Percentiles rank a stretch among this genome's conserved stretches.
These are phyloP conservation scores for Eulemur rufifrons DNA, from an alignment of 2,113 vertebrate genomes.

Conservation along the genomic window DNA sequence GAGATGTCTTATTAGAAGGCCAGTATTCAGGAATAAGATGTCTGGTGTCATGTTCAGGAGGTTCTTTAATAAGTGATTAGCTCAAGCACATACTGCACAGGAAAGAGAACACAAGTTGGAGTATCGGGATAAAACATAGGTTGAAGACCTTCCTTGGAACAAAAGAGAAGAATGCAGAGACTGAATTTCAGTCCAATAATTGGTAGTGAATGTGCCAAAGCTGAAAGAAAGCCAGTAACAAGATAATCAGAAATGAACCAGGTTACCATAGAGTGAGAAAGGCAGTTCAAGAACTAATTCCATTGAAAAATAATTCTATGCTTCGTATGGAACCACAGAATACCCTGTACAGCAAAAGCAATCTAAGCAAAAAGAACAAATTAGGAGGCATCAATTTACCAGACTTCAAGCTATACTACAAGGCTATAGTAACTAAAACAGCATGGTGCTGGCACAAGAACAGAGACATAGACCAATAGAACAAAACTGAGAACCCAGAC, in stretches of 20 bases:
- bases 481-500: no score
- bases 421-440: no score
- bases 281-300: background rate
- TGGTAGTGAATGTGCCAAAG: background rate
- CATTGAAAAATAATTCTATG: background rate
- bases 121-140: background rate
- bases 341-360: no score
- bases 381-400: no score
- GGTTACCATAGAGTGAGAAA: background rate
- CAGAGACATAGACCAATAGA: no score
- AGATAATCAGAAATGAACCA: background rate
- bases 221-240: background rate
- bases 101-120: background rate
- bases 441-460: no score
- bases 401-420: no score
- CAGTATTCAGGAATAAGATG: background rate
- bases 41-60: background rate
- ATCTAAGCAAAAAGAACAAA: no score
- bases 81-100: background rate
- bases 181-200: background rate
- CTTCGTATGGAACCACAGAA: no score
- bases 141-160: background rate
- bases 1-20: background rate
- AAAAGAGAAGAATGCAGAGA: background rate
- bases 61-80: background rate